phyloP scores from a whole-genome alignment of 2,797 vertebrate genomes.

The Phoebastria nigripes region DNA sequence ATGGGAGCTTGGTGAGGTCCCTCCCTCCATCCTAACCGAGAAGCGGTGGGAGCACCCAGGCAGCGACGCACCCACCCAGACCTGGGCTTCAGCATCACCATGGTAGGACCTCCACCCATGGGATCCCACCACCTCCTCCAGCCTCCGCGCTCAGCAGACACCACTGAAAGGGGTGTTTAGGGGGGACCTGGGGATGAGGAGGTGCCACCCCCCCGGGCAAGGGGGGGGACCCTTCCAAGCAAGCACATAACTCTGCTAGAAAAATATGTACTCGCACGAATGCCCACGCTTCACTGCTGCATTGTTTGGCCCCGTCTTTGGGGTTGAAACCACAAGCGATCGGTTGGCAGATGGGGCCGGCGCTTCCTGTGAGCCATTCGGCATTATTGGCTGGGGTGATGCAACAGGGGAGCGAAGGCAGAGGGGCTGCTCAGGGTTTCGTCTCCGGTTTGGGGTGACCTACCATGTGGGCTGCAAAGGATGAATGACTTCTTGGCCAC shows the following conservation, averaged over 20 bases:
- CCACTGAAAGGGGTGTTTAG: neutral
- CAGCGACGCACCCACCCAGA: neutral
- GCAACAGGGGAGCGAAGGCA: rapidly evolving
- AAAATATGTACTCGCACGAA: rapidly evolving
- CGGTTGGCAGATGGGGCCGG: neutral
- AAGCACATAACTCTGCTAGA: neutral
- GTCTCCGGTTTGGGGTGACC: neutral
- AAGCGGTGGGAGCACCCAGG: neutral
- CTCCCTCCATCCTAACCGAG: neutral
- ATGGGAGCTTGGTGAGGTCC: too few species aligned
- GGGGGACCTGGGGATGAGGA: neutral
- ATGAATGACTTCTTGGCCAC: neutral
- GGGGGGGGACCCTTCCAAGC: too few species aligned
- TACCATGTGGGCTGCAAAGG: rapidly evolving
- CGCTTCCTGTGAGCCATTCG: rapidly evolving
- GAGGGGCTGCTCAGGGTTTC: neutral
- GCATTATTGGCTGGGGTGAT: neutral
- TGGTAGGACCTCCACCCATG: neutral
- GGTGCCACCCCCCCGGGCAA: neutral
- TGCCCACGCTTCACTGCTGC: rapidly evolving
- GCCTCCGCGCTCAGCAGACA: rapidly evolving
- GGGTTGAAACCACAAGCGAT: neutral
- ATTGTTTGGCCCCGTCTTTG: rapidly evolving
- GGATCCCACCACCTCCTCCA: neutral
- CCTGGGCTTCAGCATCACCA: neutral